Percentiles rank a stretch among this genome's conserved stretches.
phyloP scores from a whole-genome alignment of 2,888 invertebrate species.

The Drosophila atripex region DNA sequence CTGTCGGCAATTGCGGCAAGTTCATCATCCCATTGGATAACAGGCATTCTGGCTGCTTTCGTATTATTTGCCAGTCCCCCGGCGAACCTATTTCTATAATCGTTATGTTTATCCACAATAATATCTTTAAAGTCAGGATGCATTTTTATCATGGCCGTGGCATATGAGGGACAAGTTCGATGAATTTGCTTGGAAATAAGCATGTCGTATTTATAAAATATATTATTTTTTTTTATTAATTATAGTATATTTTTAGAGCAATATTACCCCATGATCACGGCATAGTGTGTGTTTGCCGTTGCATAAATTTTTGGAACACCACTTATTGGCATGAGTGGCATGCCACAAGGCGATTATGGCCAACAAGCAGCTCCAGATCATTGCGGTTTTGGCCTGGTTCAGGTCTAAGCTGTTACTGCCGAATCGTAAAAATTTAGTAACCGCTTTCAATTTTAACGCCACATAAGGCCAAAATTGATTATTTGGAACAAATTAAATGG shows the following conservation, averaged over 20 bases:
- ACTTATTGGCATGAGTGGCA: neutral
- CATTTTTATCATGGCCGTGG: constrained; percentile 10
- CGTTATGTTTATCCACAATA: constrained; percentile 7
- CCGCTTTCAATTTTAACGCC: no score
- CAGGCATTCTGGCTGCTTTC: constrained; percentile 16
- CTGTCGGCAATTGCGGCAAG: constrained; percentile 21
- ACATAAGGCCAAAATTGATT: no score
- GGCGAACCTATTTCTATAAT: constrained; percentile 13
- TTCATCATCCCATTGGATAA: constrained; percentile 7
- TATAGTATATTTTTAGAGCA: no score
- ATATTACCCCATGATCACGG: constrained; percentile 10
- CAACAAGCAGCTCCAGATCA: neutral
- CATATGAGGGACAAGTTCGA: neutral
- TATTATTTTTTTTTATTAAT: no score
- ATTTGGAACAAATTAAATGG: no score
- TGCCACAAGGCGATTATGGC: neutral
- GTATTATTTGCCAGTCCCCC: neutral
- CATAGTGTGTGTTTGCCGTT: constrained; percentile 10
- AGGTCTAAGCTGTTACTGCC: neutral
- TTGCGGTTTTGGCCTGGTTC: neutral
- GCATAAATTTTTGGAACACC: constrained; percentile 12
- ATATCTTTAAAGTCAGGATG: neutral
- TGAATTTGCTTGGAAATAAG: neutral
- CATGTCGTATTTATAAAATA: no score
- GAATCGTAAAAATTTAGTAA: neutral